These are phyloP conservation scores for Sanderia malayensis DNA, from an alignment of 30 jellyfish, hydroid and myxozoan genomes.

Conservation along the genomic window DNA sequence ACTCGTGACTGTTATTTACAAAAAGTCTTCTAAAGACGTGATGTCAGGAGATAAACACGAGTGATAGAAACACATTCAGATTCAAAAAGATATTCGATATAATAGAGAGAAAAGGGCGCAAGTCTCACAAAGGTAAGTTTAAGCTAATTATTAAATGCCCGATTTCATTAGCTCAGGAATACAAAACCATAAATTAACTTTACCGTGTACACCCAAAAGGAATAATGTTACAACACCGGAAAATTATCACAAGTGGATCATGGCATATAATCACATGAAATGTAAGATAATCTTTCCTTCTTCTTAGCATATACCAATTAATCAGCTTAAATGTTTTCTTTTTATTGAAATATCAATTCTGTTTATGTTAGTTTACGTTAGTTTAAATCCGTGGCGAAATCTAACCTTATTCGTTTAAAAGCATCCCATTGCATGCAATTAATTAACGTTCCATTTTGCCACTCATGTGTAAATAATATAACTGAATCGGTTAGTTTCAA, in stretches of 20 bases:
- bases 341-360: no score
- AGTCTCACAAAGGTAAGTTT: no score
- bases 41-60: no score
- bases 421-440: no score
- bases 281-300: background rate
- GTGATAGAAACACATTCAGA: no score
- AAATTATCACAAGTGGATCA: background rate
- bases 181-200: background rate
- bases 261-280: background rate
- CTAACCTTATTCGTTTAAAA: background rate
- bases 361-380: conserved; percentile 1
- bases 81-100: no score
- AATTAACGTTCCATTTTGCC: conserved; percentile 2
- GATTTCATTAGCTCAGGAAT: no score
- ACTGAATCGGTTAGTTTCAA: conserved; percentile 4
- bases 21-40: no score
- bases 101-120: no score
- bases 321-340: conserved; percentile 2
- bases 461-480: background rate
- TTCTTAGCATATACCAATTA: background rate
- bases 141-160: no score
- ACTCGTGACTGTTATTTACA: no score
- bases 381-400: background rate
- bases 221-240: background rate
- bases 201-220: background rate